Base-by-base conservation (phyloP, 2,888 invertebrate species). In the Caenorhabditis sinica region DNA sequence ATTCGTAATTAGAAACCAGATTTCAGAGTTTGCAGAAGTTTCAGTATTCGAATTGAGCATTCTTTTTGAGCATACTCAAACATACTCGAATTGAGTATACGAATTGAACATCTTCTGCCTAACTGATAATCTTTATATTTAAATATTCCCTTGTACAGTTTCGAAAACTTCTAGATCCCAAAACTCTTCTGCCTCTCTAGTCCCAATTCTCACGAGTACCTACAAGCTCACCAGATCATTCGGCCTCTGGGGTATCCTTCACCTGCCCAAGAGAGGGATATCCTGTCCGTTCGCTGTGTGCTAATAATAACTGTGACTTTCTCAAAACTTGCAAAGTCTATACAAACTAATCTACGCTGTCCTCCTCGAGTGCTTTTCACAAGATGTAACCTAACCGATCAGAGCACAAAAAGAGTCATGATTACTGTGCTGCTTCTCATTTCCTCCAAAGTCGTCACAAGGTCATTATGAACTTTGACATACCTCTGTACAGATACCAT, bases 391-490 rank as follows among this genome's bases (percentile, higher is more conserved):
- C 61, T 75, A 74, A 65, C 63, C 61, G 74, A 74, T 65, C 74
- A 74, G 63, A 74, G 43, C 73, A 73, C 73, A 25, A 17, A 51
- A 25, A n/a, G 33, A 36, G 20, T 2, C 30, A 9, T 25, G 73
- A 30, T 23, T 73, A 63, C 60, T 36, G 72, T 63, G n/a, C 5
- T 33, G 45, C n/a, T 40, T 20, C 0, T 17, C 5, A 49, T 49
- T 20, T 49, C 40, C 23, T 63, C 23, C 36, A 56, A n/a, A 28
- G 43, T 45, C 72, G 60, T 72, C 72, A 72, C 60, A 60, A 61
- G 61, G 60, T 49, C 60, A 60, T 69, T 76, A 68, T 76, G 76
- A 76, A 76, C 76, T 76, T 76, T 76, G 68, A 61, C 76, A 76
- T 76, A 61, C 61, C 76, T 60, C 40, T 51, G 33, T 40, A 40